Percentiles rank a stretch among this genome's conserved stretches.
These are phyloP conservation scores for Pachyuromys duprasi DNA, from an alignment of 2,797 vertebrate species.

Conservation along the genomic window DNA sequence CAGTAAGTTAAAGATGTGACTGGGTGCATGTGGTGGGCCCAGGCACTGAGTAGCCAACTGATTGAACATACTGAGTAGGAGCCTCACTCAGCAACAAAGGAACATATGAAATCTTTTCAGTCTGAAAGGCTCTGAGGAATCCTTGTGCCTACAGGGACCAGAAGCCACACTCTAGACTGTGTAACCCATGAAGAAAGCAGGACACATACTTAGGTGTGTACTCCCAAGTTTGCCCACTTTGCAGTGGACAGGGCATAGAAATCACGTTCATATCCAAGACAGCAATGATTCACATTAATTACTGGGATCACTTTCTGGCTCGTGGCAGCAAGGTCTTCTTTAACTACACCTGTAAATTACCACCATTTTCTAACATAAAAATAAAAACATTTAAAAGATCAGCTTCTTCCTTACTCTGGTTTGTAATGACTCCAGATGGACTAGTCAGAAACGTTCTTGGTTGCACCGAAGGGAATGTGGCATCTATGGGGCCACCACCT, in stretches of 20 bases:
- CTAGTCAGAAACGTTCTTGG: background rate
- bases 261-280: background rate
- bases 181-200: background rate
- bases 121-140: slow-evolving; percentile 21
- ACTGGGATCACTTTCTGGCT: slow-evolving; percentile 7
- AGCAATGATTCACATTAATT: background rate
- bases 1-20: background rate
- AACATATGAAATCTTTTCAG: background rate
- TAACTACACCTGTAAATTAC: slow-evolving; percentile 31
- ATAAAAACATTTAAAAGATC: slow-evolving; percentile 7
- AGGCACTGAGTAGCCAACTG: background rate
- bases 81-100: background rate
- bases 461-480: background rate
- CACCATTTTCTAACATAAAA: slow-evolving; percentile 50
- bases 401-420: background rate
- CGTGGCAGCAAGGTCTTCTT: slow-evolving; percentile 35
- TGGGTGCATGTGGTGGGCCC: background rate
- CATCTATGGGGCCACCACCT: background rate
- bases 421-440: background rate
- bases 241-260: background rate
- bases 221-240: background rate
- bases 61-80: slow-evolving; percentile 12
- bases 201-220: background rate
- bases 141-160: background rate
- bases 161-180: background rate